These are phyloP conservation scores for Limnephilus rhombicus DNA, from an alignment of 2,888 invertebrate species.

Conservation along the genomic window DNA sequence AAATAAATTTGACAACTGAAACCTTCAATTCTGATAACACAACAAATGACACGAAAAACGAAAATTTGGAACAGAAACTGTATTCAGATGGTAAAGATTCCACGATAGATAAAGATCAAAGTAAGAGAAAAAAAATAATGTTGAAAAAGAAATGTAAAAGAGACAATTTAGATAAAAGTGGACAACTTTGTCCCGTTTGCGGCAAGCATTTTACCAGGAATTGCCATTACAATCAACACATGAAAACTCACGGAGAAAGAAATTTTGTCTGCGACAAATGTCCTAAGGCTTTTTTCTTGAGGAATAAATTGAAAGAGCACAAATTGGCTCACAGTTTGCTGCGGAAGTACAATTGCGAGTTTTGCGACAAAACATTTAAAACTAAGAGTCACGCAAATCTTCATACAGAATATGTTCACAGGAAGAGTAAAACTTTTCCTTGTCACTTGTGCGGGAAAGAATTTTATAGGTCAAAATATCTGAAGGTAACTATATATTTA, in stretches of 20 bases:
- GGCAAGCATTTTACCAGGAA: slow-evolving; percentile 30
- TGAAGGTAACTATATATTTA: slow-evolving; percentile 12
- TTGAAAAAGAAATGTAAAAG: background rate
- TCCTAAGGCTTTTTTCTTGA: slow-evolving; percentile 32
- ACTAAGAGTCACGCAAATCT: slow-evolving; percentile 28
- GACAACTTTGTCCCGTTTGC: slow-evolving; percentile 35
- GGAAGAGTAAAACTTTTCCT: slow-evolving; percentile 21
- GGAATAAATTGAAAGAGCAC: slow-evolving; percentile 31
- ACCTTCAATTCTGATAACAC: slow-evolving; percentile 24
- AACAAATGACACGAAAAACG: background rate
- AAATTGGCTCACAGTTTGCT: slow-evolving; percentile 8
- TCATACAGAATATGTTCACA: slow-evolving; percentile 39
- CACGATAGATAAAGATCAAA: background rate
- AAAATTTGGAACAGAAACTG: background rate
- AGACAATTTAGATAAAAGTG: background rate
- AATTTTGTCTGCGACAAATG: slow-evolving; percentile 38
- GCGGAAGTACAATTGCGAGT: slow-evolving; percentile 29
- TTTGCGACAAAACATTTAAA: slow-evolving; percentile 31
- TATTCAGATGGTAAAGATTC: background rate
- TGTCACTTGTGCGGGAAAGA: slow-evolving; percentile 30
- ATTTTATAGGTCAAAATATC: slow-evolving; percentile 39
- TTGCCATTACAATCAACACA: slow-evolving; percentile 6
- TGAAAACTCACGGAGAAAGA: slow-evolving; percentile 41
- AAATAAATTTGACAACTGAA: slow-evolving; percentile 23
- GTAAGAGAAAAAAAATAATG: background rate